phyloP scores from a whole-genome alignment of 1,140 invertebrate species.

The Danaus melanippus region DNA sequence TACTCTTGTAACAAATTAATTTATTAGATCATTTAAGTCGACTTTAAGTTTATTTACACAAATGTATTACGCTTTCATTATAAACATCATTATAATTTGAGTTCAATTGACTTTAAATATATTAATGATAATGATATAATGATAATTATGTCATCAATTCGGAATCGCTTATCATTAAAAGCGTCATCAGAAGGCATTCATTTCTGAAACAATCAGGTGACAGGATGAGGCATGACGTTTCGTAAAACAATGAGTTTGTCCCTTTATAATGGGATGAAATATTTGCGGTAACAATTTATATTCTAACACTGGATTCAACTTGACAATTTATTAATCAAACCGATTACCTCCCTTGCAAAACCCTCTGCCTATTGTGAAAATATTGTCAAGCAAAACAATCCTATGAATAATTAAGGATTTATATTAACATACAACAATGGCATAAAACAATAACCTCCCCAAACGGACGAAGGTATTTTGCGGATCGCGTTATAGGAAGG shows the following conservation, averaged over 20 bases:
- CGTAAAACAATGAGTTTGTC: conserved; percentile 66
- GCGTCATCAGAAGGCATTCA: conserved; percentile 23
- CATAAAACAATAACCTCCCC: conserved; percentile 66
- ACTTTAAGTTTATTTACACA: conserved; percentile 17
- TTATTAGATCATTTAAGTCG: conserved; percentile 37
- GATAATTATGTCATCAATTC: conserved; percentile 3
- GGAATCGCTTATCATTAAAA: conserved; percentile 13
- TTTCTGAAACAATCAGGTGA: conserved; percentile 61
- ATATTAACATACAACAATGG: conserved; percentile 70
- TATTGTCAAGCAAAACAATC: conserved; percentile 69
- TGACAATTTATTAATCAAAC: conserved; percentile 73
- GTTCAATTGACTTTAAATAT: too few relatives aligned
- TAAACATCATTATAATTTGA: conserved; percentile 4
- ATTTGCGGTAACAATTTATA: conserved; percentile 70
- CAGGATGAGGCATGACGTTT: conserved; percentile 67
- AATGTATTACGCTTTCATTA: conserved; percentile 11
- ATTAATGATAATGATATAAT: conserved; percentile 1
- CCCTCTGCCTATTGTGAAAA: conserved; percentile 67
- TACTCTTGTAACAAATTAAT: conserved; percentile 67
- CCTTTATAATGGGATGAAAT: conserved; percentile 68
- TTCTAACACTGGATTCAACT: conserved; percentile 69
- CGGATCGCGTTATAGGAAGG: conserved; percentile 49
- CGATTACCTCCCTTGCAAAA: conserved; percentile 65
- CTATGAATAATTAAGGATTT: conserved; percentile 72
- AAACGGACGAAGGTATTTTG: conserved; percentile 64